phyloP scores from a whole-genome alignment of 2,888 invertebrate genomes.

The Chrysopilus asiliformis region DNA sequence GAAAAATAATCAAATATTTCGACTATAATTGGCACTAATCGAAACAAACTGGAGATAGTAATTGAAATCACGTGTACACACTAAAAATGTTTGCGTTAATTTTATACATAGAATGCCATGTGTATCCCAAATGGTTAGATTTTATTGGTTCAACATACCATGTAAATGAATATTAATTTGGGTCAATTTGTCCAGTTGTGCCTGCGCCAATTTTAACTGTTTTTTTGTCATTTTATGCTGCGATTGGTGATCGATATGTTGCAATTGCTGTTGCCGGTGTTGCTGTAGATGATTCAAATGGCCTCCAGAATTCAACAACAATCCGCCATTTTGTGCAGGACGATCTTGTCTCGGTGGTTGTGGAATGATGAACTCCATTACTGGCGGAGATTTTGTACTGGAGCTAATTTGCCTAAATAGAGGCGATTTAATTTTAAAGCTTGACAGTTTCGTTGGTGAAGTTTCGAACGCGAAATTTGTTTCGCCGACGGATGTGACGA shows the following conservation, averaged over 20 bases:
- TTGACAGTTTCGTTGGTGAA: slow-evolving; percentile 5
- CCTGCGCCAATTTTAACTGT: slow-evolving; percentile 52
- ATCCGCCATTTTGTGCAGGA: slow-evolving; percentile 36
- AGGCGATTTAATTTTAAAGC: slow-evolving; percentile 9
- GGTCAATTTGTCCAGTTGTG: slow-evolving; percentile 59
- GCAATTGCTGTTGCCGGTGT: slow-evolving; percentile 5
- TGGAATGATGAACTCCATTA: slow-evolving; percentile 34
- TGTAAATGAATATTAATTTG: slow-evolving; percentile 73
- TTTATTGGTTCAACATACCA: slow-evolving; percentile 59
- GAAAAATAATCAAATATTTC: too few species aligned
- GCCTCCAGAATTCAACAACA: slow-evolving; percentile 4
- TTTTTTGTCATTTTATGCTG: slow-evolving; percentile 45
- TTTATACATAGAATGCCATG: too few species aligned
- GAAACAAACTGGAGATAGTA: too few species aligned
- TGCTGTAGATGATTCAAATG: slow-evolving; percentile 3
- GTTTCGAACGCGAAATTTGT: slow-evolving; percentile 7
- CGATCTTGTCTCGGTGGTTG: slow-evolving; percentile 24
- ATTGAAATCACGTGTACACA: too few species aligned
- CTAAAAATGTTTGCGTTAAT: too few species aligned
- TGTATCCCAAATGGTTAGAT: too few species aligned
- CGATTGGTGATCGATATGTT: neutral
- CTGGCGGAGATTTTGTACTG: slow-evolving; percentile 16
- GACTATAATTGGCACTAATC: too few species aligned
- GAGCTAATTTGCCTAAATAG: slow-evolving; percentile 9
- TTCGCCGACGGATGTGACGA: slow-evolving; percentile 2